Percentiles rank a stretch among this genome's conserved stretches.
Conservation (phyloP, 2,888 invertebrate genomes). For the Nephrotoma guestfalica region DNA sequence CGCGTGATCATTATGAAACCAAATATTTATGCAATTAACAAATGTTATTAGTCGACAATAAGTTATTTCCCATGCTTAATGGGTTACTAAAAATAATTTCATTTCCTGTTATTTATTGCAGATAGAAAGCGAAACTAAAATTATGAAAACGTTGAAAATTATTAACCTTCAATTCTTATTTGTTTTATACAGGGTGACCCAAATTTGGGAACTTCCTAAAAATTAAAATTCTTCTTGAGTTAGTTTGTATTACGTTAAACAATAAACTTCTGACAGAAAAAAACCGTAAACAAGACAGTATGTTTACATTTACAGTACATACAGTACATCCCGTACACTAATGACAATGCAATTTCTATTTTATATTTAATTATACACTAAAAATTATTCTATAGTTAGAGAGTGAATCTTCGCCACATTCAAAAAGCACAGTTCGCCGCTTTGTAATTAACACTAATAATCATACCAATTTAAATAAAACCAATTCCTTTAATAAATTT, state of each 20-base stretch:
- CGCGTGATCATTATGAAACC: too few relatives aligned
- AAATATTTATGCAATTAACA: too few relatives aligned
- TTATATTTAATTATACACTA: not conserved
- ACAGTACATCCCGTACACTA: not conserved
- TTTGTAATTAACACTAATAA: not conserved
- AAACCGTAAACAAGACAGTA: too few relatives aligned
- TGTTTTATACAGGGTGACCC: not conserved
- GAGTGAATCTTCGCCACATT: not conserved
- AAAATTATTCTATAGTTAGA: not conserved
- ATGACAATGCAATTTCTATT: not conserved
- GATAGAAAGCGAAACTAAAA: not conserved
- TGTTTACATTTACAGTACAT: too few relatives aligned
- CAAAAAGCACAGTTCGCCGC: not conserved
- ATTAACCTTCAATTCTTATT: not conserved
- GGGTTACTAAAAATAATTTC: not conserved
- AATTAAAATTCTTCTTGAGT: too few relatives aligned
- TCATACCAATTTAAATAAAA: not conserved
- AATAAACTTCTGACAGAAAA: too few relatives aligned
- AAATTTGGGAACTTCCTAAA: too few relatives aligned
- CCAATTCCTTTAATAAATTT: not conserved
- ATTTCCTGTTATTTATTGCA: not conserved
- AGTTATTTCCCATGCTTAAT: too few relatives aligned
- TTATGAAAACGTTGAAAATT: not conserved
- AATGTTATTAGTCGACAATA: too few relatives aligned
- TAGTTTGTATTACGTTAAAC: too few relatives aligned